Evolutionary conservation across 1,140 invertebrate species (phyloP), one percentile per base, ranked within the genome.

Genomic region (Bombus superbus): DNA sequence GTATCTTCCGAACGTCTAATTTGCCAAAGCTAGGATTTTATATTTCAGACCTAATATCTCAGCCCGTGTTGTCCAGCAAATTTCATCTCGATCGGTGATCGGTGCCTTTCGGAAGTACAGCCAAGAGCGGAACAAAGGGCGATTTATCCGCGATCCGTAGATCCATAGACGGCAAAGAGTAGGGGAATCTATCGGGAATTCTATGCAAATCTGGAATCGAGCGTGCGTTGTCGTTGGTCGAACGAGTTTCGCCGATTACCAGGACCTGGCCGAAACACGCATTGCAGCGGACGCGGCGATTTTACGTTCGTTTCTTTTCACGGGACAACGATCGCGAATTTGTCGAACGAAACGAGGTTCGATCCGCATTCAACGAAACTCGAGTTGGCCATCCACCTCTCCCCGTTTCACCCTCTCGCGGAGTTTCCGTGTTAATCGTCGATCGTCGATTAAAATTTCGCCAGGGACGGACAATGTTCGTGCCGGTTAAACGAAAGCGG

Each of bases 381-480:
- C 72, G n/a, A 22, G 18, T 32, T 32, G 42, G 22, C 47, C 18
- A 18, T 53, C 47, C 47, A 53, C 18, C 64, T 18, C 32, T n/a
- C 32, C 15, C 32, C 15, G n/a, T 32, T 32, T 64, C 62, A 6
- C 2, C n/a, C n/a, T 32, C 62, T 2, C n/a, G 11, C 28, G 3
- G 59, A n/a, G 18, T 53, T 53, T 53, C 47, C 64, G 32, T 28
- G 53, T 76, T 59, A 28, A 59, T 35, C 44, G n/a, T 38, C 64
- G 64, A 35, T 71, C 47, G 47, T 44, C 42, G n/a, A 59, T 57
- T n/a, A 32, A 71, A 88, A 84, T 57, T 88, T 85, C 25, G 59
- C 77, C 77, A 9, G 42, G 72, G 59, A 38, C 42, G 71, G 11
- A 74, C 71, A 32, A 47, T 42, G 78, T 68, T 32, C 25, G 47